Evolutionary conservation across 2,113 vertebrate genomes (phyloP).

Genomic region (Rhineura floridana): DNA sequence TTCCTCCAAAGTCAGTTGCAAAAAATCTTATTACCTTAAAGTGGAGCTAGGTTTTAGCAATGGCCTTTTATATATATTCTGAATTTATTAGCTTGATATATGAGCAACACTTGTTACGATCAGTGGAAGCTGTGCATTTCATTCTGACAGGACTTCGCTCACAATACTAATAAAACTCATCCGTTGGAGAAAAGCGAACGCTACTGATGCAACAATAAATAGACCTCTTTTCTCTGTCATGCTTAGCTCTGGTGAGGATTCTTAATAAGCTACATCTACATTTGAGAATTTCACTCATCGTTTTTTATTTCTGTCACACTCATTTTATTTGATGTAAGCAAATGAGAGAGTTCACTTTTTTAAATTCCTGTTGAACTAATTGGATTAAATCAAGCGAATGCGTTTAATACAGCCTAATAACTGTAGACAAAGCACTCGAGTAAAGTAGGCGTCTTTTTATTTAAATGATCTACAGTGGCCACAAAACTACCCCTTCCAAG

Average conservation of each 20-base stretch:
- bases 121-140: neutral
- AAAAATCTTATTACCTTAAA: constrained; percentile 26
- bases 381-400: constrained; percentile 56
- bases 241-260: neutral
- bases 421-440: constrained; percentile 44
- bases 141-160: neutral
- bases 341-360: constrained; percentile 24
- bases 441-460: constrained; percentile 50
- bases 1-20: neutral
- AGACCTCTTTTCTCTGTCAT: neutral
- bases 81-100: neutral
- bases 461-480: constrained; percentile 52
- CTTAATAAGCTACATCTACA: constrained; percentile 31
- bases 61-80: neutral
- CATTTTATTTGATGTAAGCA: constrained; percentile 35
- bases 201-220: neutral
- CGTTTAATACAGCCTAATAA: constrained; percentile 49
- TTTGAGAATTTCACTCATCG: neutral
- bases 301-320: constrained; percentile 13
- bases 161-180: neutral
- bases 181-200: constrained; percentile 1
- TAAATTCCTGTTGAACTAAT: constrained; percentile 48
- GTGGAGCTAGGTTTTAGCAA: neutral
- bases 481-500: constrained; percentile 56
- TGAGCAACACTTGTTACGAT: neutral